These are phyloP conservation scores for Strix uralensis DNA, from an alignment of 2,113 vertebrate species.

Conservation along the genomic window DNA sequence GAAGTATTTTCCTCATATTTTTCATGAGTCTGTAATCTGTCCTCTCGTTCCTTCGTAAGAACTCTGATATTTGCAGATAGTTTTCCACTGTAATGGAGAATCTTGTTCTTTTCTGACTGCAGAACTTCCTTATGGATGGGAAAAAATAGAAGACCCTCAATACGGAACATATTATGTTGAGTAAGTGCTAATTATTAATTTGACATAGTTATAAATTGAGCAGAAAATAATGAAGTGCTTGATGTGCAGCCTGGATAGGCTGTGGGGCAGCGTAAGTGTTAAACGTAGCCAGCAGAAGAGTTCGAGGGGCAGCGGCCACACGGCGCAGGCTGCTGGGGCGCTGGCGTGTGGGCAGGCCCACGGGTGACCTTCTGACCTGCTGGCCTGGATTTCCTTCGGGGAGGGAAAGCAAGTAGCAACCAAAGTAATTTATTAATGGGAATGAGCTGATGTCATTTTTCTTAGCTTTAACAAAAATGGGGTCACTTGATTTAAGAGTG, in stretches of 20 bases:
- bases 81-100: neutral
- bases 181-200: conserved; percentile 78
- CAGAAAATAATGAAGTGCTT: neutral
- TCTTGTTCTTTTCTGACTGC: conserved; percentile 44
- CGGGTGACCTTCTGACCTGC: neutral
- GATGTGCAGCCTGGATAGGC: neutral
- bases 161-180: conserved; percentile 96
- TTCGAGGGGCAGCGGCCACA: neutral
- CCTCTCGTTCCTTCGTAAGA: neutral
- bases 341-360: neutral
- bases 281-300: neutral
- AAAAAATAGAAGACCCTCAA: conserved; percentile 97
- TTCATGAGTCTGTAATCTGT: neutral
- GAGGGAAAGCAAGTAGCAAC: neutral
- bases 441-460: neutral
- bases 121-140: conserved; percentile 99
- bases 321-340: neutral
- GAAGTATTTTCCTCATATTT: neutral
- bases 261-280: neutral
- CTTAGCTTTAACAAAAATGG: neutral
- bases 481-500: neutral
- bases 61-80: neutral
- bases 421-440: neutral
- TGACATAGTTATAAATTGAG: neutral
- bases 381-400: neutral